Conservation (phyloP, 2,888 invertebrate species). For the Lymantria dispar region DNA sequence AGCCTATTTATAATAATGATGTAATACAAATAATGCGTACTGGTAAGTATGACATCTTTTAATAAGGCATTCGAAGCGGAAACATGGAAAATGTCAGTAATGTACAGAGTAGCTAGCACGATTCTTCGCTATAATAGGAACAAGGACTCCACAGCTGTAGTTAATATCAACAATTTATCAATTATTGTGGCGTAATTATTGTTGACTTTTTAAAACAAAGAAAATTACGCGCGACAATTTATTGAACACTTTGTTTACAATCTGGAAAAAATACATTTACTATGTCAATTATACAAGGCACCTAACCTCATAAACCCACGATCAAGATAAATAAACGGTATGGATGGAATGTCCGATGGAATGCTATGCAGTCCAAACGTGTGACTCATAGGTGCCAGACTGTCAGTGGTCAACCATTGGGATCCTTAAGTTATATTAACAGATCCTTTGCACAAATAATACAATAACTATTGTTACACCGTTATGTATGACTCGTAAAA, state of each 20-base stretch:
- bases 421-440: constrained; percentile 49
- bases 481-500: constrained; percentile 28
- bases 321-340: constrained; percentile 49
- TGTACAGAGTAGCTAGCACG: constrained; percentile 71
- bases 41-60: constrained; percentile 67
- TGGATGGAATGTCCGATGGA: constrained; percentile 62
- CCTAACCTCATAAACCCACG: constrained; percentile 38
- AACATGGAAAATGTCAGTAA: constrained; percentile 79
- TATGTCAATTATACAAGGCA: constrained; percentile 34
- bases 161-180: constrained; percentile 71
- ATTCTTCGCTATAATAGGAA: constrained; percentile 79
- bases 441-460: constrained; percentile 39
- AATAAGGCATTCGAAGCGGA: constrained; percentile 75
- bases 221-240: constrained; percentile 57
- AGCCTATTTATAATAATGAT: constrained; percentile 27
- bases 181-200: constrained; percentile 76
- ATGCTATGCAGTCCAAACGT: constrained; percentile 53
- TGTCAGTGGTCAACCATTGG: constrained; percentile 44
- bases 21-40: constrained; percentile 19
- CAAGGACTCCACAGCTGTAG: constrained; percentile 79
- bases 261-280: constrained; percentile 22
- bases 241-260: constrained; percentile 48
- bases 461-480: constrained; percentile 39
- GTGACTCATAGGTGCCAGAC: constrained; percentile 58
- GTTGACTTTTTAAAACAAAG: constrained; percentile 68